Conservation (phyloP, 2,888 invertebrate genomes). For the Eulithis testata region DNA sequence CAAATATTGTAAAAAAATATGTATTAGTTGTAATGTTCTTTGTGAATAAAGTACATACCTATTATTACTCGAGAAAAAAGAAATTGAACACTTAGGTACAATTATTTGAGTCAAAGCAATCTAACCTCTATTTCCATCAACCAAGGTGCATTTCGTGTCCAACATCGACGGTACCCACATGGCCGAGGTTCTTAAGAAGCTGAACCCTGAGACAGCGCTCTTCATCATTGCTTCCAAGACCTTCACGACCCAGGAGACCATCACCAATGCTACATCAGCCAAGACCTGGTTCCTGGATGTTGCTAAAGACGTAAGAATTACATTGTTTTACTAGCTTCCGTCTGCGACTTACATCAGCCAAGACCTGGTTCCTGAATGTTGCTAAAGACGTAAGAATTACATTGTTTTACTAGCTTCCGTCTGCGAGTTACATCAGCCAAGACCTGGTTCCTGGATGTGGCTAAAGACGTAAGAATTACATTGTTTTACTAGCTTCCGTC, state of each 20-base stretch:
- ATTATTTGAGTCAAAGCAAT: background rate
- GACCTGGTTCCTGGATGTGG: conserved; percentile 94
- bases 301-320: conserved; percentile 91
- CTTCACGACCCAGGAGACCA: conserved; percentile 99
- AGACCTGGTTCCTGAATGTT: conserved; percentile 94
- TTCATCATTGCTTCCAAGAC: conserved; percentile 99
- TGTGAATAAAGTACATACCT: too few species aligned
- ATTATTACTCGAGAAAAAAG: too few species aligned
- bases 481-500: background rate
- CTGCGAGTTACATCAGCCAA: conserved; percentile 95
- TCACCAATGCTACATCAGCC: conserved; percentile 99
- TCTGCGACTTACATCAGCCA: conserved; percentile 93
- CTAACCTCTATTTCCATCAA: background rate
- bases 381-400: conserved; percentile 91
- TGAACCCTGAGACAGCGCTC: conserved; percentile 96
- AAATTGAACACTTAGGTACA: too few species aligned
- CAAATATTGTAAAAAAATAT: too few species aligned
- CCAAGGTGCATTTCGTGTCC: conserved; percentile 95
- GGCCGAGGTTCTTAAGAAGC: conserved; percentile 94
- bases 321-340: background rate
- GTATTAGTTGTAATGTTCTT: too few species aligned
- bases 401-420: background rate
- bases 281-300: conserved; percentile 96
- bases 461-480: conserved; percentile 90
- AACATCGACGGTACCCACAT: conserved; percentile 99